Base-by-base conservation (phyloP, 2,113 vertebrate species). In the Phodopus roborovskii region DNA sequence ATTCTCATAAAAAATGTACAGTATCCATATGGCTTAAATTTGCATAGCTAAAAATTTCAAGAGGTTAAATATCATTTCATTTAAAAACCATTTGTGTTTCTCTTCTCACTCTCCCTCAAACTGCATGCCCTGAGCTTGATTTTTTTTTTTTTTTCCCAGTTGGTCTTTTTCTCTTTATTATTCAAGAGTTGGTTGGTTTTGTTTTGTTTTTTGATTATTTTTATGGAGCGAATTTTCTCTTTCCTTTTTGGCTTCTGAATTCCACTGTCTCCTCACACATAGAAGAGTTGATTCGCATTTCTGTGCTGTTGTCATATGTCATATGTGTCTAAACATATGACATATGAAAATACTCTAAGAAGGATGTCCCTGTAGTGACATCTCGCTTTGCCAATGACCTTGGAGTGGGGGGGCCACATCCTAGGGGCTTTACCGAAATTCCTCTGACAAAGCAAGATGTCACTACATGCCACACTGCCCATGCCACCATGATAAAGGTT, bases 191-290 rank as follows among this genome's bases (percentile, higher is more conserved):
- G 48, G 17, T 75, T 93, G 45, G 26, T 64, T 64, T 56, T 11
- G 13, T 83, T 82, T 50, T 56, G 17, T 75, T 89, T 45, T 45
- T 45, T 45, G 45, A 45, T 45, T 3, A 45, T 28, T 83, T 20
- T 20, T 48, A 19, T 42, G 1, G 15, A 78, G 48, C 50, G 53
- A 73, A 30, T 64, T 94, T 93, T 39, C 83, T 62, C 50, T 24
- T 86, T 68, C 24, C 74, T 90, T 60, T 58, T 53, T 50, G 56
- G 36, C 53, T 89, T 91, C 74, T 92, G 73, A 36, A 92, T 84
- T 85, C 64, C 42, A 53, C 39, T 53, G n/a, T 28, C 36, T 22
- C 9, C 22, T 30, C 11, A 42, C 5, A 77, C 53, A 56, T 16
- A 30, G 5, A 86, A 16, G 64, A 75, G 20, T n/a, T 56, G 64